Evolutionary conservation across 2,113 vertebrate genomes (phyloP), one percentile per base, ranked within the genome.

Genomic region (Ptilonorhynchus violaceus): DNA sequence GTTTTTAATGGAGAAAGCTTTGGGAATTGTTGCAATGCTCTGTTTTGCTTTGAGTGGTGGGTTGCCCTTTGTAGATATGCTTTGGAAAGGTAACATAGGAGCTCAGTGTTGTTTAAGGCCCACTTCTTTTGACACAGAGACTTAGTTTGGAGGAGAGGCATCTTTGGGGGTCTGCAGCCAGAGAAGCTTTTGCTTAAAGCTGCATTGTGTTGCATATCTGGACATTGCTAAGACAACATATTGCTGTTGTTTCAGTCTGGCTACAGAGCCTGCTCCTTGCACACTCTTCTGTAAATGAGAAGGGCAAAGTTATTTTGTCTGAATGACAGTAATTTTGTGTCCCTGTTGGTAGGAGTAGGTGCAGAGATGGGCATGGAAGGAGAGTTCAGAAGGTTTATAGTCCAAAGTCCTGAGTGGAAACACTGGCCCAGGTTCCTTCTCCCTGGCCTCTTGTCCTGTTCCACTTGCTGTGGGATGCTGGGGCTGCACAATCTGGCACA

Each of bases 141-240:
- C 8, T 53, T 53, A 24, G 20, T 68, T 47, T 75, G 33, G 22
- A 92, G 10, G 7, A 68, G 46, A 44, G 4, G 6, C 3, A 4
- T 59, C 58, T 42, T 20, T 18, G 13, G 35, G 16, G 9, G 0
- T 49, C 53, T 73, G 22, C 35, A 66, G 33, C 23, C 30, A 39
- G 21, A 53, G 31, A 78, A 44, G 12, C 24, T 13, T 90, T 8
- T 69, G 37, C 30, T 73, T 47, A 56, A 60, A 68, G 53, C 27
- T 81, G 5, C 8, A 6, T 74, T 39, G 3, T 63, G 42, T 55
- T 85, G 13, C 12, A 2, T 53, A 25, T 31, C 47, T 59, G 18
- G 6, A 17, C 49, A 25, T 30, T 24, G 33, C 24, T 52, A 24
- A 31, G 4, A 16, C 33, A 35, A 47, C 0, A 0, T 16, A 5